These are phyloP conservation scores for Asarcornis scutulata DNA, from an alignment of 2,113 vertebrate species.

Conservation along the genomic window DNA sequence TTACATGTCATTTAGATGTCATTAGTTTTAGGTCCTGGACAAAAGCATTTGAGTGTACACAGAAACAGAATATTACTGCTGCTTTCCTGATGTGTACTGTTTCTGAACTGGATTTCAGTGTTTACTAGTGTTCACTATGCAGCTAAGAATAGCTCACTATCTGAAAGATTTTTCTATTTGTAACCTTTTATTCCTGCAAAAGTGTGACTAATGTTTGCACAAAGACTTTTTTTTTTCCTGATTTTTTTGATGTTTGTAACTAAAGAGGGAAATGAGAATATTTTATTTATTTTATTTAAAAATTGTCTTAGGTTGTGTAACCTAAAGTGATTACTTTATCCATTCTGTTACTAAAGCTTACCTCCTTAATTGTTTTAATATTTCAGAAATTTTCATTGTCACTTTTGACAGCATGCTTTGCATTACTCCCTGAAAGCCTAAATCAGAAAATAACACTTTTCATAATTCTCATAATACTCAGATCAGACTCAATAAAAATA, in stretches of 20 bases:
- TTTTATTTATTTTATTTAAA: neutral
- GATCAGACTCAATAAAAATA: neutral
- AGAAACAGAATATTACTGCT: constrained; percentile 40
- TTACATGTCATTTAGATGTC: neutral
- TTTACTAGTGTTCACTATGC: constrained; percentile 33
- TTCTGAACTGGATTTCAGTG: constrained; percentile 41
- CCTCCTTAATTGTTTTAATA: neutral
- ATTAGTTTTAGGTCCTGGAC: constrained; percentile 47
- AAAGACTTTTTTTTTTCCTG: neutral
- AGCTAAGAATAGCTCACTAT: neutral
- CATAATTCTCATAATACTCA: neutral
- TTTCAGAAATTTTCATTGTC: neutral
- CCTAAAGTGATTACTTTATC: neutral
- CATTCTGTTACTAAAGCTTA: neutral
- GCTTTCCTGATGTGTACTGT: constrained; percentile 40
- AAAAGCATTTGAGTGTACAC: constrained; percentile 58
- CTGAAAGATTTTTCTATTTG: neutral
- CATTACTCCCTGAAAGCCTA: neutral
- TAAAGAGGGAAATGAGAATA: neutral
- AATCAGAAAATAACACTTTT: neutral
- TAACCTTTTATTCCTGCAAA: neutral
- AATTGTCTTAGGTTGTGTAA: neutral
- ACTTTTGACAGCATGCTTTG: neutral
- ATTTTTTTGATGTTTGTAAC: neutral
- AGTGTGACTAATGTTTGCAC: neutral